Percentiles rank a stretch among this genome's conserved stretches.
These are phyloP conservation scores for Polyodon spathula DNA, from an alignment of 2,113 vertebrate genomes.

Conservation along the genomic window DNA sequence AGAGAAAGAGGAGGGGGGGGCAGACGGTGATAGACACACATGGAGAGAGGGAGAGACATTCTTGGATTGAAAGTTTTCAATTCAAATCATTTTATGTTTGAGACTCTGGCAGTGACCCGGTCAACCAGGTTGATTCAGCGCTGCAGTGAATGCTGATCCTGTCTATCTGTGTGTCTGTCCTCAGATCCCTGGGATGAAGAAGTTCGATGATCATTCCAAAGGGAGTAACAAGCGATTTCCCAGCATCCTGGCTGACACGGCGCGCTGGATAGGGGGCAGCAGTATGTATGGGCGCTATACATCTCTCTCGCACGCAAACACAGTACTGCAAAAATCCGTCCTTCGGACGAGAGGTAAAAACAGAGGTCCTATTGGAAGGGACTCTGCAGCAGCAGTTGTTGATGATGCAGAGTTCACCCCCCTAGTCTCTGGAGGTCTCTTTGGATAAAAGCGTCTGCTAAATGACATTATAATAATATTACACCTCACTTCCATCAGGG, in stretches of 20 bases:
- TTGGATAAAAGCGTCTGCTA: too few species aligned
- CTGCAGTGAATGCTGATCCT: neutral
- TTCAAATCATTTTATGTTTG: neutral
- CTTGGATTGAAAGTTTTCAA: too few species aligned
- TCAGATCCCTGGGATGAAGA: slow-evolving; percentile 53
- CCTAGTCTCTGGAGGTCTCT: too few species aligned
- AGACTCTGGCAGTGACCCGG: neutral
- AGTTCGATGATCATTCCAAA: slow-evolving; percentile 57
- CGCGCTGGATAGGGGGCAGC: slow-evolving; percentile 54
- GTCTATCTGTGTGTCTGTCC: neutral
- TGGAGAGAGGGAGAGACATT: neutral
- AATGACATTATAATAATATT: too few species aligned
- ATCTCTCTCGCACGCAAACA: too few species aligned
- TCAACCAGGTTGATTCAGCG: neutral
- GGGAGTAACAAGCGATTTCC: slow-evolving; percentile 52
- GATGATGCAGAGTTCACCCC: too few species aligned
- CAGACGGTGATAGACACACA: neutral
- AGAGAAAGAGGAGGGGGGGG: neutral
- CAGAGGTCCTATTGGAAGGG: neutral
- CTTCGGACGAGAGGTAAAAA: neutral
- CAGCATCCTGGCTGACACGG: slow-evolving; percentile 49
- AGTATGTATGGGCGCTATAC: slow-evolving; percentile 39
- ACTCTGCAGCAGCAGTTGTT: too few species aligned
- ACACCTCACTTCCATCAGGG: too few species aligned
- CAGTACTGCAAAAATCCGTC: neutral